Base-by-base conservation (phyloP, 2,113 vertebrate species). In the Romanogobio albipinnatus region DNA sequence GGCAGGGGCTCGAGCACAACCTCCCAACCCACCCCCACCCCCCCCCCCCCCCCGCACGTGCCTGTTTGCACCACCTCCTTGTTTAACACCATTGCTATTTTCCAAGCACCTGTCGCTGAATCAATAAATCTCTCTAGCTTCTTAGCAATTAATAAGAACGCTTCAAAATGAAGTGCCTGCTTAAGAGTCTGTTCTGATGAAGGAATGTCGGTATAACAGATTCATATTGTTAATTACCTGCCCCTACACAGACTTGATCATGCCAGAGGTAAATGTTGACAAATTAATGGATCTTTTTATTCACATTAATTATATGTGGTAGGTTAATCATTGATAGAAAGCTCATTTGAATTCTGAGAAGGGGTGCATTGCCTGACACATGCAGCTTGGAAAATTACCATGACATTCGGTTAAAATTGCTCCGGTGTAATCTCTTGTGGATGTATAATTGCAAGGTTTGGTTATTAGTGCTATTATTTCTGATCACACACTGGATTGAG, bases 271-370 rank as follows among this genome's bases (percentile, higher is more conserved):
- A 66, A 66, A 78, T 43, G 43, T 33, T 49, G 33, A 45, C 39
- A 47, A 64, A 45, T 79, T 26, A 79, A 81, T 81, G 61, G 78
- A 81, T 24, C 78, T 81, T 68, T 64, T 68, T 81, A 17, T 81
- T 73, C n/a, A 33, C 76, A 78, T 39, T 79, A 59, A 51, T 61
- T 73, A 43, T 73, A 68, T 74, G 56, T 29, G 66, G 15, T 62
- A 68, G 15, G 33, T 78, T 84, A 85, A 80, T 73, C 53, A 51
- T 74, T 85, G 43, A 74, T 85, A 51, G 76, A 61, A 80, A 58
- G 51, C 84, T 80, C 66, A 85, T 85, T 85, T 74, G 56, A 61
- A 80, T 85, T 80, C 76, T 47, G 68, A 7, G 4, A 5, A 51
- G 17, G 49, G n/a, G 61, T 17, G n/a, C 22, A 74, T 59, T 73